Evolutionary conservation across 2,888 invertebrate genomes (phyloP).

Genomic region (Melanostoma scalare): DNA sequence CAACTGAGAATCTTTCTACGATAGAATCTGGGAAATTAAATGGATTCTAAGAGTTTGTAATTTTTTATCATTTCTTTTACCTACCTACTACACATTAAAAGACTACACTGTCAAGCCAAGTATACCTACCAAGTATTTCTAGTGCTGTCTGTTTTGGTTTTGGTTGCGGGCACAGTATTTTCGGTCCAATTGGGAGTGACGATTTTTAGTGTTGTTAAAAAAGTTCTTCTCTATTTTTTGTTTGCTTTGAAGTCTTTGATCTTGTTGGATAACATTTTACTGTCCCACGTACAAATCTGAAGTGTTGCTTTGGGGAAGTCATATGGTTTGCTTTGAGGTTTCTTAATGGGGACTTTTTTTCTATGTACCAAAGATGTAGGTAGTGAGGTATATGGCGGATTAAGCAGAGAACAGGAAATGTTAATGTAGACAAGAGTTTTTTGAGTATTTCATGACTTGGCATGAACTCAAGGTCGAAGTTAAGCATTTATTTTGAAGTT

Average conservation of each 20-base stretch:
- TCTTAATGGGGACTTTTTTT: not conserved
- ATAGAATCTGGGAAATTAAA: constrained; percentile 66
- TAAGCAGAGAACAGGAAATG: constrained; percentile 12
- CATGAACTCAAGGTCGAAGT: too few relatives aligned
- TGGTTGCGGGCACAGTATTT: constrained; percentile 32
- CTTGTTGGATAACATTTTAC: constrained; percentile 50
- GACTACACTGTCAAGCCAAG: too few relatives aligned
- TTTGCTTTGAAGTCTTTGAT: constrained; percentile 43
- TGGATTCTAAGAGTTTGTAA: constrained; percentile 60
- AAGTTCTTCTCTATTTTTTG: constrained; percentile 2
- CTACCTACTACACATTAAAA: too few relatives aligned
- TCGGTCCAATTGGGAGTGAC: constrained; percentile 64
- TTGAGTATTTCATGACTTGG: not conserved
- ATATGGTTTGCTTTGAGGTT: not conserved
- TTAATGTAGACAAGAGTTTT: not conserved
- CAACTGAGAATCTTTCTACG: constrained; percentile 2
- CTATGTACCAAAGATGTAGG: not conserved
- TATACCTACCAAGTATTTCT: constrained; percentile 1
- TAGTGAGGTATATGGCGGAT: not conserved
- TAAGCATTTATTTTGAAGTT: too few relatives aligned
- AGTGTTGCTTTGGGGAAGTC: constrained; percentile 3
- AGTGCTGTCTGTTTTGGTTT: constrained; percentile 26
- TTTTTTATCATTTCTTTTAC: constrained; percentile 7
- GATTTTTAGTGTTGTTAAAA: constrained; percentile 44
- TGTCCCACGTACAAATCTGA: not conserved